Evolutionary conservation across 2,888 invertebrate species (phyloP).

Genomic region (Nemotelus nigrinus): DNA sequence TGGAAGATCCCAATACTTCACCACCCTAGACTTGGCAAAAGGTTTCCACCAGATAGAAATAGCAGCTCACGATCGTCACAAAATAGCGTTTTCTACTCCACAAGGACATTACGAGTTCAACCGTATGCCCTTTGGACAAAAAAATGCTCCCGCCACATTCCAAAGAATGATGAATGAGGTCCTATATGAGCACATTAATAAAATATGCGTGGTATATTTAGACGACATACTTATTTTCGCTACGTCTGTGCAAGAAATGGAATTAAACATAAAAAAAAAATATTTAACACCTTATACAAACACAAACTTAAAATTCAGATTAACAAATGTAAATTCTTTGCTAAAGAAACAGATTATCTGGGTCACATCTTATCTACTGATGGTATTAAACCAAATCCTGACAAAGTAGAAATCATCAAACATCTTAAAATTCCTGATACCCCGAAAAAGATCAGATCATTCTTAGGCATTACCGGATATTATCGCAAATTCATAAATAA

Average conservation of each 20-base stretch:
- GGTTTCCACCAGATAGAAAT: conserved; percentile 46
- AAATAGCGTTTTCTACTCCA: conserved; percentile 55
- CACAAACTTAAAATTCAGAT: no score
- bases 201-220: conserved; percentile 56
- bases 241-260: conserved; percentile 54
- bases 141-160: conserved; percentile 49
- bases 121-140: conserved; percentile 48
- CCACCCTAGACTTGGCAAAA: conserved; percentile 35
- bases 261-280: no score
- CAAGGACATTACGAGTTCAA: conserved; percentile 47
- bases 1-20: conserved; percentile 32
- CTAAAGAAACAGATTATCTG: no score
- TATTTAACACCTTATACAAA: no score
- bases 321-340: conserved; percentile 15
- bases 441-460: conserved; percentile 9
- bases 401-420: conserved; percentile 6
- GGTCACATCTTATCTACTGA: no score
- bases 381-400: conserved; percentile 3
- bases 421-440: conserved; percentile 5
- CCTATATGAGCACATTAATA: conserved; percentile 51
- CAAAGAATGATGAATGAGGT: conserved; percentile 52
- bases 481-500: conserved; percentile 27
- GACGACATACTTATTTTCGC: conserved; percentile 57
- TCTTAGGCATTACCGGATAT: conserved; percentile 19
- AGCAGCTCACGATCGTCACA: not conserved